Evolutionary conservation across 1,140 invertebrate genomes (phyloP).

Genomic region (Pseudomyrmex dendroicus): DNA sequence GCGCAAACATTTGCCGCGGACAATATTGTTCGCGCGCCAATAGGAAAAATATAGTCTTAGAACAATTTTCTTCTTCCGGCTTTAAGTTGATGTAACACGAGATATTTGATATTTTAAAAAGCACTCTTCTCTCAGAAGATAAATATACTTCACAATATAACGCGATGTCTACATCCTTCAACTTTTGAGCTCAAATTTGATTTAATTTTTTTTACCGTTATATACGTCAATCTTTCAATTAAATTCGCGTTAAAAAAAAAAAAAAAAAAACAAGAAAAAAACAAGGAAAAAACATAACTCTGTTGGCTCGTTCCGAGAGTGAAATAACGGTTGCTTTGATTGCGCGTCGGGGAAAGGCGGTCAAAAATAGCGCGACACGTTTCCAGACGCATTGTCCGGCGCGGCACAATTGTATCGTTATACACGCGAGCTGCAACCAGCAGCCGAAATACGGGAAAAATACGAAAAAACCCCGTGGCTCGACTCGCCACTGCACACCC

Average conservation of each 20-base stretch:
- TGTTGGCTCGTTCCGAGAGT: slow-evolving; percentile 20
- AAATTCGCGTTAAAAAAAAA: too few relatives aligned
- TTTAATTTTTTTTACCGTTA: slow-evolving; percentile 11
- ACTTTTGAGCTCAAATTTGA: slow-evolving; percentile 4
- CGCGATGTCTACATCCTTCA: neutral
- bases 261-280: too few relatives aligned
- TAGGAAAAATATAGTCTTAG: neutral
- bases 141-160: too few relatives aligned
- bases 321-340: slow-evolving; percentile 32
- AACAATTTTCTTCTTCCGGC: neutral
- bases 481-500: slow-evolving; percentile 10
- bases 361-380: slow-evolving; percentile 41
- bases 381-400: slow-evolving; percentile 39
- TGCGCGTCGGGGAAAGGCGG: slow-evolving; percentile 18
- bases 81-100: neutral
- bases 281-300: neutral
- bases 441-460: slow-evolving; percentile 27
- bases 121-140: too few relatives aligned
- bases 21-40: neutral
- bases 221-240: neutral
- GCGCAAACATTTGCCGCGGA: slow-evolving; percentile 14
- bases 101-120: too few relatives aligned
- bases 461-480: slow-evolving; percentile 21
- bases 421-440: slow-evolving; percentile 22
- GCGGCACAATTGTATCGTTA: slow-evolving; percentile 48